Conservation (phyloP, 1,140 invertebrate genomes). For the Coelopa frigida region DNA sequence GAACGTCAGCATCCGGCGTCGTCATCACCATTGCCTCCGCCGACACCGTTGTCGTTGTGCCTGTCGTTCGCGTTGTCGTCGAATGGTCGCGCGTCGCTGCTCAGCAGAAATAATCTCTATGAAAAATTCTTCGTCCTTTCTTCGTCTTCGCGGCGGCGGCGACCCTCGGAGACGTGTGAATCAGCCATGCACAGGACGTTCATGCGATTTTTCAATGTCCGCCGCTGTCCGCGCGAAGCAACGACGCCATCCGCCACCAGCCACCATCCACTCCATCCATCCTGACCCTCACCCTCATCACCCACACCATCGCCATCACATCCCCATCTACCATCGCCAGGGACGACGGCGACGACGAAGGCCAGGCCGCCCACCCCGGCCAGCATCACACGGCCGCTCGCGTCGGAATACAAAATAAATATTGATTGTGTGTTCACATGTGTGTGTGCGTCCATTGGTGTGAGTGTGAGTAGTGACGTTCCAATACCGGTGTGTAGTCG, state of each 20-base stretch:
- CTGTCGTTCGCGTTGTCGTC: too few relatives aligned
- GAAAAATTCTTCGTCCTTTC: conserved; percentile 14
- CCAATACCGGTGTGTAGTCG: neutral
- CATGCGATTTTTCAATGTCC: conserved; percentile 43
- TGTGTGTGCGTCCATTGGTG: conserved; percentile 15
- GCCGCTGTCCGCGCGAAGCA: conserved; percentile 17
- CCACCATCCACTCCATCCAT: conserved; percentile 1
- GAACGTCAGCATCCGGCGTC: too few relatives aligned
- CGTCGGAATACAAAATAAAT: conserved; percentile 44
- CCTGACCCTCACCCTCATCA: neutral
- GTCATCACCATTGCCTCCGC: too few relatives aligned
- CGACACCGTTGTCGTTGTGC: too few relatives aligned
- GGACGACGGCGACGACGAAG: too few relatives aligned
- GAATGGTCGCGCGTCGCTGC: too few relatives aligned
- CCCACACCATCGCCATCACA: neutral
- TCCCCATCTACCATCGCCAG: neutral
- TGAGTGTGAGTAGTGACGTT: neutral
- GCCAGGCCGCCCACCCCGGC: neutral
- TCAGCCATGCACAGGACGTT: conserved; percentile 42
- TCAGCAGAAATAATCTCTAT: too few relatives aligned
- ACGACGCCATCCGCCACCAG: neutral
- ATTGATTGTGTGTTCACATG: conserved; percentile 42
- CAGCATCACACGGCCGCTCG: conserved; percentile 7
- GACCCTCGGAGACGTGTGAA: conserved; percentile 27
- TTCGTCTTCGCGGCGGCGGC: conserved; percentile 12